These are phyloP conservation scores for Drosophila koepferae DNA, from an alignment of 2,888 invertebrate species.

Conservation along the genomic window DNA sequence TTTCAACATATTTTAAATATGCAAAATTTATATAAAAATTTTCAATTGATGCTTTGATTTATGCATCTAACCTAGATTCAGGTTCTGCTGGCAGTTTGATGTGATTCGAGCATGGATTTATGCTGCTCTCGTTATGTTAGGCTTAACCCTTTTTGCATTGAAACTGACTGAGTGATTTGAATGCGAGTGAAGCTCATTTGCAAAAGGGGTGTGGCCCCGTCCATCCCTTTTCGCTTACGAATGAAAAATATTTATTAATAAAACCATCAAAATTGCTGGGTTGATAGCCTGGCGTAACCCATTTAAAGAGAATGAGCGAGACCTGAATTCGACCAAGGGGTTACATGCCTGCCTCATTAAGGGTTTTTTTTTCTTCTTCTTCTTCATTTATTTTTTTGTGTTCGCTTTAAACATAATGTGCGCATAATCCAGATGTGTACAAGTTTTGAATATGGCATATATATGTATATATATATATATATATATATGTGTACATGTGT, in stretches of 20 bases:
- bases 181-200: constrained; percentile 27
- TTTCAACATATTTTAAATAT: not conserved
- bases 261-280: constrained; percentile 48
- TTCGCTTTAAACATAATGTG: constrained; percentile 4
- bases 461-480: not conserved
- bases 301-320: constrained; percentile 6
- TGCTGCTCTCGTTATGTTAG: not conserved
- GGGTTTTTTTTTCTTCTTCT: not conserved
- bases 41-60: not conserved
- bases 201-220: constrained; percentile 49
- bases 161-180: constrained; percentile 13
- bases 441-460: not conserved
- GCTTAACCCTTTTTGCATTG: constrained; percentile 8
- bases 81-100: not conserved
- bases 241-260: constrained; percentile 64
- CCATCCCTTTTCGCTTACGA: constrained; percentile 30
- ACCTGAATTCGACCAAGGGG: constrained; percentile 15
- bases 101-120: constrained; percentile 17
- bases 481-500: not conserved
- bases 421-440: constrained; percentile 6
- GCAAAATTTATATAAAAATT: not conserved
- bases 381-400: not conserved
- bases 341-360: constrained; percentile 10
- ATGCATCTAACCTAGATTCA: not conserved
- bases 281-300: constrained; percentile 35